Evolutionary conservation across 2,113 vertebrate species (phyloP).

Genomic region (Australoheros scitulus): DNA sequence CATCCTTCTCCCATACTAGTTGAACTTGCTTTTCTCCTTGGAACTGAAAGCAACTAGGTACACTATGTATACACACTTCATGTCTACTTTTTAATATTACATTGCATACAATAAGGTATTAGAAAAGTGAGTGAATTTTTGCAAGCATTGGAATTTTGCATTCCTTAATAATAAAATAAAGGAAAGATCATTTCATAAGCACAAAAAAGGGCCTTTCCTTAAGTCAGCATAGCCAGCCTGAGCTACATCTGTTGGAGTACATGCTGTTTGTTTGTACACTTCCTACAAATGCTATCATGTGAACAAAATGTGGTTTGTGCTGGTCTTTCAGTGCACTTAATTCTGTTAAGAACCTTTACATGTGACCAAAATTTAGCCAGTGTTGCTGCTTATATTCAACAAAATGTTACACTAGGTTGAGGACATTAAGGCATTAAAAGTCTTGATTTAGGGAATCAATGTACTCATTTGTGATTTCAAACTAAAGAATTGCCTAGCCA

Average conservation of each 20-base stretch:
- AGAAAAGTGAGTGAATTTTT: background rate
- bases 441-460: background rate
- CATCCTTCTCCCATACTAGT: no score
- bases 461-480: background rate
- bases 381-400: background rate
- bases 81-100: background rate
- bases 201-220: background rate
- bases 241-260: background rate
- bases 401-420: background rate
- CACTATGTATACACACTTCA: background rate
- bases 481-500: background rate
- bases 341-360: constrained; percentile 17
- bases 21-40: background rate
- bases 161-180: background rate
- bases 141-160: background rate
- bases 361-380: constrained; percentile 30
- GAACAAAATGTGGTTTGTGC: constrained; percentile 6
- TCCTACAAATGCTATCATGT: background rate
- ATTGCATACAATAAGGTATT: background rate
- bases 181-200: background rate
- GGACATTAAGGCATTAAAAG: background rate
- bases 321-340: background rate
- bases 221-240: background rate
- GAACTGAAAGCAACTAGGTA: background rate
- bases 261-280: background rate